phyloP scores from a whole-genome alignment of 2,113 vertebrate species.

The Crotalus tigris region DNA sequence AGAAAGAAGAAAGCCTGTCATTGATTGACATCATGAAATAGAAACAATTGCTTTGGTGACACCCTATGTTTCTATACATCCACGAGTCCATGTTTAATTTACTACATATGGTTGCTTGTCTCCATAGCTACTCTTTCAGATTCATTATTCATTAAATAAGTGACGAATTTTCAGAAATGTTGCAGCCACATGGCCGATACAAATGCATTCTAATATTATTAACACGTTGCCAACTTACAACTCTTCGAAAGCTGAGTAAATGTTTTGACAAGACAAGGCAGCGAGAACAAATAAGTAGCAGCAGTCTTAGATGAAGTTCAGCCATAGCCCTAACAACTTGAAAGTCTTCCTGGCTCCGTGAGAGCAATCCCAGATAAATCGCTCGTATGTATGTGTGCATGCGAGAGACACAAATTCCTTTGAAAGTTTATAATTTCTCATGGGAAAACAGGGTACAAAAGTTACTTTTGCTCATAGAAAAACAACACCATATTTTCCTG shows the following conservation, averaged over 20 bases:
- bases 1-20: conserved; percentile 27
- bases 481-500: conserved; percentile 85
- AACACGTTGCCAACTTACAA: conserved; percentile 77
- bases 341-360: conserved; percentile 77
- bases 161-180: conserved; percentile 75
- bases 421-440: conserved; percentile 85
- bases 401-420: conserved; percentile 80
- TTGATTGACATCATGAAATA: conserved; percentile 49
- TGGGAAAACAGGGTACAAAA: conserved; percentile 81
- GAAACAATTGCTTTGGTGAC: conserved; percentile 56
- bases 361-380: conserved; percentile 80
- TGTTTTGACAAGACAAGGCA: conserved; percentile 80
- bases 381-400: conserved; percentile 78
- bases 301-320: conserved; percentile 75
- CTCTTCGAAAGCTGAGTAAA: conserved; percentile 75
- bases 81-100: conserved; percentile 68
- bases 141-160: conserved; percentile 77
- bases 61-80: conserved; percentile 55
- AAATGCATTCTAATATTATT: conserved; percentile 79
- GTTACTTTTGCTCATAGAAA: conserved; percentile 81
- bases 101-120: conserved; percentile 63
- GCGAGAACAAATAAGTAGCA: conserved; percentile 78
- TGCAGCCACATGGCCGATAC: conserved; percentile 75
- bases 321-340: conserved; percentile 75
- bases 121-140: conserved; percentile 68